Evolutionary conservation across 2,888 invertebrate species (phyloP), one percentile per base, ranked within the genome.

Genomic region (Palloptera scutellata): DNA sequence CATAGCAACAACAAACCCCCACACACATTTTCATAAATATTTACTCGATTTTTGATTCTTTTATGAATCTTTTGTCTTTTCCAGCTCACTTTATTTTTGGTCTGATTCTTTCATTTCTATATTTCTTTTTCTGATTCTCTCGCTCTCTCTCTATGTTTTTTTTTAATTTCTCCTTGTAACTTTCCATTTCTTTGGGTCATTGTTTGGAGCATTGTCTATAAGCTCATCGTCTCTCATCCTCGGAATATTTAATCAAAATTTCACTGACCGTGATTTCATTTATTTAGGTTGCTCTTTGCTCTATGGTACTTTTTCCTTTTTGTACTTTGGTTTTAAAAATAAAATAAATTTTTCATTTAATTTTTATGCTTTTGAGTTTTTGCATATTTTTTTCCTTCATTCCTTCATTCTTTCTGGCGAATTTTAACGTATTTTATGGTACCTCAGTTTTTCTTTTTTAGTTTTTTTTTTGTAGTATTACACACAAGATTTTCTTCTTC

Each of bases 191-290:
- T 60, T 45, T 60, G 60, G 60, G 58, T 43, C 58, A 43, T 58
- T 4, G 9, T 17, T n/a, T n/a, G n/a, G n/a, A n/a, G n/a, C 30
- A 30, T 30, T 30, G 30, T 30, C 6, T 30, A 30, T 30, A 30
- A 30, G 2, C 30, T 30, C 6, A 6, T 30, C 48, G 30, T 12
- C 30, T 2, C 30, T 61, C 51, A 19, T 48, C 51, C 20, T 42
- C 9, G 61, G 20, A n/a, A 40, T 15, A 52, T 17, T 41, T 42
- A 53, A 61, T 55, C 17, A 57, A n/a, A n/a, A 51, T 62, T 66
- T 62, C 58, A 66, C 66, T 64, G 67, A 60, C 64, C 53, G 55
- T 67, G 67, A 51, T 64, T 64, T 64, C 48, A 30, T 63, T 55
- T 55, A 59, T 54, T 55, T 64, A 48, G 64, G 60, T 60, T 63